Evolutionary conservation across 2,113 vertebrate species (phyloP), one percentile per base, ranked within the genome.

Genomic region (Egretta garzetta): DNA sequence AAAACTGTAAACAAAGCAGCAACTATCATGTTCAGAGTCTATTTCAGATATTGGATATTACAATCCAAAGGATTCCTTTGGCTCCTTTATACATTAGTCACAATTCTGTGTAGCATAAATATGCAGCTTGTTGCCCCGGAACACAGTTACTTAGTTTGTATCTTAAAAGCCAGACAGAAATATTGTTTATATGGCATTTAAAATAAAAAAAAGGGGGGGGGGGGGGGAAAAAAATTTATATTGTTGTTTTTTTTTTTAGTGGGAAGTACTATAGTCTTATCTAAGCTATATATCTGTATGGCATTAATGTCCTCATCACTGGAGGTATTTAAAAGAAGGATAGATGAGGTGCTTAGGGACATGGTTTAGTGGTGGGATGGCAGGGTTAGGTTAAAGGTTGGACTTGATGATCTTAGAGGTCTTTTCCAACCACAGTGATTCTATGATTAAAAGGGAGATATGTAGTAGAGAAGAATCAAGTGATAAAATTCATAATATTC

Each of bases 31-130:
- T 92, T 85, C 24, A 16, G 17, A 19, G 12, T 77, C 59, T 59
- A 4, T 87, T 91, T 91, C 64, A 67, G 41, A 24, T 75, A 67
- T 4, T 85, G 37, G 30, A 8, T 84, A 33, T 58, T 81, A 22
- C 12, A 53, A 33, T 37, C 13, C 47, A 80, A 50, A 70, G 16
- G 45, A 87, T 84, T 62, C 22, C 27, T 88, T 83, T 80, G 39
- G 4, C n/a, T 89, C 14, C 28, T 0, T 0, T 37, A 11, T 56
- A 41, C 18, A 5, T 53, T 79, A 79, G 32, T 47, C 35, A 50
- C 16, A 62, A 11, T 37, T 86, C 32, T 14, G 23, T 14, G 27
- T 39, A 58, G 33, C 45, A 70, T 41, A 80, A 81, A 74, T 45
- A 53, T 17, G 20, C 37, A 33, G 28, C 28, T 85, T 62, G 7